Base-by-base conservation (phyloP, 2,888 invertebrate genomes). In the Hemistola chrysoprasaria region DNA sequence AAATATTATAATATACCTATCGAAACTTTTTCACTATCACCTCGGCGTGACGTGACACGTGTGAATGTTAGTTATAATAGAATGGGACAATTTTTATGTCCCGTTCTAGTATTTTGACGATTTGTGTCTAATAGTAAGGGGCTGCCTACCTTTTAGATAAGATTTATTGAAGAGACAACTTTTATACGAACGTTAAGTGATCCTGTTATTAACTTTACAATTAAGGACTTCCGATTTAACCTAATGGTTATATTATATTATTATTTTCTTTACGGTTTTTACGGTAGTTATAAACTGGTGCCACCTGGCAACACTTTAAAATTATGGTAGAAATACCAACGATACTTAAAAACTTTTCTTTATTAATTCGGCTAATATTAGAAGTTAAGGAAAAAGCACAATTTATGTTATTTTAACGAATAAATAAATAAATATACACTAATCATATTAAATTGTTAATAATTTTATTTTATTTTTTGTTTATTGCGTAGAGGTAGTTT, bases 111-210 rank as follows among this genome's bases (percentile, higher is more conserved):
- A 40, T 44, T 39, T 47, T 38, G 41, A 47, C 46, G 38, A 42
- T 45, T 38, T 45, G 45, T 45, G 40, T 40, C 40, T 45, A 34
- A 34, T 68, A 80, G 70, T 83, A 74, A 69, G 68, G 73, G 76
- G 69, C 84, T 65, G 74, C 84, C 75, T 79, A 73, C 65, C 82
- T 84, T 85, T 85, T 84, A 85, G 84, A 84, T 87, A 88, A 87
- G 82, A 80, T 76, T 85, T 86, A 87, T 80, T 82, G 78, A 78
- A 88, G 83, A 86, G 84, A 80, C 75, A 74, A 85, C 87, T 88
- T 88, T 87, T 87, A 88, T 88, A 88, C 87, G 83, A 86, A 79
- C 79, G 87, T 88, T 87, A 83, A 84, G 85, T 80, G 49, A 76
- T 80, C 80, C 82, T 87, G 87, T 87, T 87, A 80, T 80, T 87